Evolutionary conservation across 2,888 invertebrate genomes (phyloP).

Genomic region (Leptinotarsa peninsularis): DNA sequence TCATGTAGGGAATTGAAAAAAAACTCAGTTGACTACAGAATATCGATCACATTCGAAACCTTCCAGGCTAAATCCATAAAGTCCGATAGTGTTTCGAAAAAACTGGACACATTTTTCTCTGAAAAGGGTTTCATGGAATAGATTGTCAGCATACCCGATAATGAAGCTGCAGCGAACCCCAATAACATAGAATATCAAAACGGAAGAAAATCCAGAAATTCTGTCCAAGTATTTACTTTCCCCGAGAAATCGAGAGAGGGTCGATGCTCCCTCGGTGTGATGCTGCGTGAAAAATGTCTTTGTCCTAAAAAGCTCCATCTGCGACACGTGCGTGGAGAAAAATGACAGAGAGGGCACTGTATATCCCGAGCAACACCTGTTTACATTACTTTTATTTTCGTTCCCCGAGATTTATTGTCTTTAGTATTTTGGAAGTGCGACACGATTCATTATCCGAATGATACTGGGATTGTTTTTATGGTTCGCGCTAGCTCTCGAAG

Average conservation of each 20-base stretch:
- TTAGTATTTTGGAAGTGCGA: conserved; percentile 3
- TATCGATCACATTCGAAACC: too few species aligned
- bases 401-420: conserved; percentile 31
- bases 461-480: conserved; percentile 12
- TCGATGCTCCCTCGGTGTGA: neutral
- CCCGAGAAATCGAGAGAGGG: conserved; percentile 5
- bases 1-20: too few species aligned
- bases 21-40: too few species aligned
- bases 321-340: conserved; percentile 19
- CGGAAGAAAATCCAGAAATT: conserved; percentile 4
- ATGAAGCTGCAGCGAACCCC: neutral
- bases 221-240: neutral
- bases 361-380: conserved; percentile 38
- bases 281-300: conserved; percentile 21
- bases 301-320: conserved; percentile 21
- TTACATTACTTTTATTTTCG: conserved; percentile 37
- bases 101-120: neutral
- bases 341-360: conserved; percentile 32
- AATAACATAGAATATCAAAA: neutral
- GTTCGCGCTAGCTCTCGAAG: neutral
- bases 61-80: too few species aligned
- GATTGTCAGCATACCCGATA: neutral
- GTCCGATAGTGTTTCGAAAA: too few species aligned
- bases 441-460: conserved; percentile 2
- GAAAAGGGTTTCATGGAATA: neutral